Base-by-base conservation (phyloP, 1,140 invertebrate species). In the Drosophila tsacasi region DNA sequence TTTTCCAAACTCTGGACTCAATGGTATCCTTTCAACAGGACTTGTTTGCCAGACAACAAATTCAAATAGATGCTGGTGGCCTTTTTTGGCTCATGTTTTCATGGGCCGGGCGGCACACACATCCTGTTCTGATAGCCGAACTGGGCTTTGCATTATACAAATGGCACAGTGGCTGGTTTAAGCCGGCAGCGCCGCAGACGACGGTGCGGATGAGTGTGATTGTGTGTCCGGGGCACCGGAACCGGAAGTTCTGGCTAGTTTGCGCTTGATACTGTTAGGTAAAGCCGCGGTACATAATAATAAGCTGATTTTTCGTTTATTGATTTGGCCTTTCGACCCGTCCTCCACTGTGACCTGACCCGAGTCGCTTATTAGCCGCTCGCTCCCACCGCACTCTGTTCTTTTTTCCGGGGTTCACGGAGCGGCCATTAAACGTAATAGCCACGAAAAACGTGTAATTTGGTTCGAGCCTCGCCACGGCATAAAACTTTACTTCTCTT, bases 201-300 rank as follows among this genome's bases (percentile, higher is more conserved):
- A 19, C 19, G 21, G 30, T 63, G 54, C 60, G 55, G 60, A 47
- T 37, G 58, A 67, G 19, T 61, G 65, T 64, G 65, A 64, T 62
- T 46, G 37, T 75, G 54, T 67, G 65, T 67, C 74, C 65, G 81
- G 74, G 63, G 60, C 54, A 76, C 76, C 87, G 87, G 91, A 91
- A 91, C 12, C 89, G 89, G 89, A 91, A 83, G 80, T 89, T 61
- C 68, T 91, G 81, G 90, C 84, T 91, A 89, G 85, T 91, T 91
- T 91, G 87, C 81, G 85, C 84, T 90, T 90, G 85, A 89, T 84
- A 84, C 78, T 73, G 74, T 79, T 84, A 73, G 66, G 73, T 65
- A 69, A 32, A 66, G 54, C 52, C 49, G 58, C 39, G 66, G 46
- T 17, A 54, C 60, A 76, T 72, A 63, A 67, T 84, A 84, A 89